Base-by-base conservation (phyloP, 1,140 invertebrate species). In the Meteorus sp. region DNA sequence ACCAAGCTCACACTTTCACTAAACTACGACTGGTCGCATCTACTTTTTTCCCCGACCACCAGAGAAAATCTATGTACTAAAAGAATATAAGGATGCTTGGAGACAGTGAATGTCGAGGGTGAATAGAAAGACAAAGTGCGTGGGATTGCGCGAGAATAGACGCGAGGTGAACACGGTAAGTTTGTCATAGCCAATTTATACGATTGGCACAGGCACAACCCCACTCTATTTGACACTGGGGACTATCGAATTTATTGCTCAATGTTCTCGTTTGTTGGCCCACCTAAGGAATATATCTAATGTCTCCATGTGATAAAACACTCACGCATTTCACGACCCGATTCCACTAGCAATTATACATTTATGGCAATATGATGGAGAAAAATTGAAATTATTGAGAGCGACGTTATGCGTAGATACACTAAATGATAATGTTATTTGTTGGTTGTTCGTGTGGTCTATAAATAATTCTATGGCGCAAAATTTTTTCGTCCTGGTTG, bases 131-230 rank as follows among this genome's bases (percentile, higher is more conserved):
- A 15, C 35, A 13, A 7, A 13, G 20, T n/a, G 35, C 11, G 13
- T 39, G 19, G 25, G 5, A 52, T 7, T 25, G 9, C 13, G 20
- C 5, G 15, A 3, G 23, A 17, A 37, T 43, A 15, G 15, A 41
- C 23, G 11, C 6, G 6, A 4, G 37, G 23, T n/a, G 35, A 39
- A 47, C 39, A 72, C 71, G 71, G 78, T 80, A 79, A 80, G 68
- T 80, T 80, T 80, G 76, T 80, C 78, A 76, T 77, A 77, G 75
- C 67, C 78, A 79, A 80, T 80, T 79, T 79, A 74, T 76, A 77
- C 76, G 74, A 79, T 78, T 77, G 76, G 68, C 63, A 62, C 62
- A n/a, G 56, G 62, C 65, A 52, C 45, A 50, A 51, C 67, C 47
- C 20, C 60, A 65, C 69, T n/a, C n/a, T 76, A 79, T 78, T 78